phyloP scores from a whole-genome alignment of 2,888 invertebrate genomes.

The Caenorhabditis japonica region DNA sequence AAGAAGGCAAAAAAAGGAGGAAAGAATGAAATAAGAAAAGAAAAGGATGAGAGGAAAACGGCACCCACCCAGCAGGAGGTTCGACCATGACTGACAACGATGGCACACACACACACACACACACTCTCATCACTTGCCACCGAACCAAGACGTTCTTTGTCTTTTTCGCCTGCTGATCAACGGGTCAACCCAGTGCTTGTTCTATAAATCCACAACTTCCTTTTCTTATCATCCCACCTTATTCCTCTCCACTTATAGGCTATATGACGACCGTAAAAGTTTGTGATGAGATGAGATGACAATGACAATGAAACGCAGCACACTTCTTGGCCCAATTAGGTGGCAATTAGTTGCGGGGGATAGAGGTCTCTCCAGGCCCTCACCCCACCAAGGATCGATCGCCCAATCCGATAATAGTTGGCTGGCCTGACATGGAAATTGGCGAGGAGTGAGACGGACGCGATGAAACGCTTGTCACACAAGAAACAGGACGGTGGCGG shows the following conservation, averaged over 20 bases:
- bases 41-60: background rate
- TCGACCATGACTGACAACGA: constrained; percentile 16
- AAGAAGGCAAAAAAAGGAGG: too few species aligned
- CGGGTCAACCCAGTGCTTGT: constrained; percentile 15
- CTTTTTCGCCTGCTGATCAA: constrained; percentile 27
- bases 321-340: constrained; percentile 27
- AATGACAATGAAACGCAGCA: constrained; percentile 2
- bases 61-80: constrained; percentile 25
- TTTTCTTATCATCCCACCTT: too few species aligned
- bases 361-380: constrained; percentile 9
- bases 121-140: constrained; percentile 9
- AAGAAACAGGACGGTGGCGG: constrained; percentile 8
- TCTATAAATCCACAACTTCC: too few species aligned
- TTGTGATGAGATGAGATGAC: too few species aligned
- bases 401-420: constrained; percentile 50
- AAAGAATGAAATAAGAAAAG: background rate
- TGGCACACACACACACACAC: constrained; percentile 25
- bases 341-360: constrained; percentile 34
- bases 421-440: constrained; percentile 40
- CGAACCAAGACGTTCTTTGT: constrained; percentile 15
- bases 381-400: constrained; percentile 17
- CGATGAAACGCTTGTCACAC: constrained; percentile 38
- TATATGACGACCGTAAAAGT: too few species aligned
- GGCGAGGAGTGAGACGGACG: constrained; percentile 12
- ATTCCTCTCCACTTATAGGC: too few species aligned